These are phyloP conservation scores for Anoplolepis gracilipes DNA, from an alignment of 1,140 invertebrate species.

Conservation along the genomic window DNA sequence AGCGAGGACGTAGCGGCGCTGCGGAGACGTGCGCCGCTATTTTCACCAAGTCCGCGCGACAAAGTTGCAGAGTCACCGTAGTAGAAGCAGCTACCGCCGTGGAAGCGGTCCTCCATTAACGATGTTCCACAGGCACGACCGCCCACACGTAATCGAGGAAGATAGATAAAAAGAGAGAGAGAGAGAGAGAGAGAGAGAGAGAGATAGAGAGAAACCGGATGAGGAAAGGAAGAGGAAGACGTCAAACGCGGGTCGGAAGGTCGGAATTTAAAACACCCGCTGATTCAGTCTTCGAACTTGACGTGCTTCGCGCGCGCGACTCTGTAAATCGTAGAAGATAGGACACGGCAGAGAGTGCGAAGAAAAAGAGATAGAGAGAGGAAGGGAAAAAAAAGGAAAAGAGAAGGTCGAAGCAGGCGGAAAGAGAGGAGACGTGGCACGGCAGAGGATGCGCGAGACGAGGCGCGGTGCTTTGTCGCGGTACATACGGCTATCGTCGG, in stretches of 20 bases:
- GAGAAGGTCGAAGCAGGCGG: conserved; percentile 14
- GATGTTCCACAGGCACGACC: conserved; percentile 70
- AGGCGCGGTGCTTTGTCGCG: conserved; percentile 63
- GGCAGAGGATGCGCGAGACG: conserved; percentile 69
- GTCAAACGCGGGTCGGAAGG: conserved; percentile 15
- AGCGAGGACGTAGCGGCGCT: conserved; percentile 19
- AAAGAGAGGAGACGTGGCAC: conserved; percentile 72
- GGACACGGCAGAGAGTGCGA: conserved; percentile 15
- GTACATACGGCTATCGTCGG: conserved; percentile 44
- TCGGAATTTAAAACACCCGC: conserved; percentile 39
- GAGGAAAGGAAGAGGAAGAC: conserved; percentile 15
- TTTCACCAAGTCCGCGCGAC: conserved; percentile 50
- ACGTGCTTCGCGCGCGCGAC: not conserved
- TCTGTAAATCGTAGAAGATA: not conserved
- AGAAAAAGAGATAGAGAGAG: not conserved
- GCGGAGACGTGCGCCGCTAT: conserved; percentile 55
- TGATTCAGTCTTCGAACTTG: not conserved
- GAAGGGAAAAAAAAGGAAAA: conserved; percentile 29
- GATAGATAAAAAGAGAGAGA: not conserved
- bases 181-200: not conserved
- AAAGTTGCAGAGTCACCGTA: conserved; percentile 79
- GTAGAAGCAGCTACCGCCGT: conserved; percentile 68
- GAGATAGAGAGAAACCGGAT: not conserved
- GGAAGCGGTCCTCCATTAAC: conserved; percentile 77
- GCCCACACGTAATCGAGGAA: conserved; percentile 71